Conservation (phyloP, 2,113 vertebrate genomes). For the Okapia johnstoni region DNA sequence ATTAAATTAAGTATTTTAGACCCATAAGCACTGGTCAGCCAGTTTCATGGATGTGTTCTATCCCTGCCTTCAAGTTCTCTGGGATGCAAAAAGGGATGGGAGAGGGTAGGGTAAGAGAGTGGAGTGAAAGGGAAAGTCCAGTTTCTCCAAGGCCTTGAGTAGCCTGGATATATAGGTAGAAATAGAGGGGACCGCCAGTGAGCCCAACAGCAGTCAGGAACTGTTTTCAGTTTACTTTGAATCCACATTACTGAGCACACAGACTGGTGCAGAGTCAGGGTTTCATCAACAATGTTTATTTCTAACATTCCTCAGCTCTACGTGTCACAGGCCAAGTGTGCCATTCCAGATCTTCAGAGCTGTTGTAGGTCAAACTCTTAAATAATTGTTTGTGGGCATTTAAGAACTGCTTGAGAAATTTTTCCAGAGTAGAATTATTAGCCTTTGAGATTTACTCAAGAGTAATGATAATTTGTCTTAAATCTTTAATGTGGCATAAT, state of each 20-base stretch:
- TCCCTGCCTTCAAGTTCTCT: not conserved
- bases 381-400: not conserved
- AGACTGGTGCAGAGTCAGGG: not conserved
- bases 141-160: not conserved
- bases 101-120: fast-evolving
- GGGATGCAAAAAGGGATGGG: not conserved
- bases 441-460: not conserved
- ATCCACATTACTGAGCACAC: not conserved
- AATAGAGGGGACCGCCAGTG: not conserved
- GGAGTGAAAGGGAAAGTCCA: not conserved
- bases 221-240: not conserved
- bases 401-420: not conserved
- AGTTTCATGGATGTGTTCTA: not conserved
- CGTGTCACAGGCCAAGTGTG: not conserved
- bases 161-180: not conserved
- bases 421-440: not conserved
- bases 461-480: not conserved
- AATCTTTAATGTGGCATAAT: not conserved
- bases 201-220: not conserved
- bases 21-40: not conserved
- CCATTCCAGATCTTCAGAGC: not conserved
- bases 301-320: not conserved
- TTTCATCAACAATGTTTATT: not conserved
- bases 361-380: not conserved
- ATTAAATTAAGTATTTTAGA: not conserved